These are phyloP conservation scores for Camptogramma bilineatum DNA, from an alignment of 2,888 invertebrate genomes.

Conservation along the genomic window DNA sequence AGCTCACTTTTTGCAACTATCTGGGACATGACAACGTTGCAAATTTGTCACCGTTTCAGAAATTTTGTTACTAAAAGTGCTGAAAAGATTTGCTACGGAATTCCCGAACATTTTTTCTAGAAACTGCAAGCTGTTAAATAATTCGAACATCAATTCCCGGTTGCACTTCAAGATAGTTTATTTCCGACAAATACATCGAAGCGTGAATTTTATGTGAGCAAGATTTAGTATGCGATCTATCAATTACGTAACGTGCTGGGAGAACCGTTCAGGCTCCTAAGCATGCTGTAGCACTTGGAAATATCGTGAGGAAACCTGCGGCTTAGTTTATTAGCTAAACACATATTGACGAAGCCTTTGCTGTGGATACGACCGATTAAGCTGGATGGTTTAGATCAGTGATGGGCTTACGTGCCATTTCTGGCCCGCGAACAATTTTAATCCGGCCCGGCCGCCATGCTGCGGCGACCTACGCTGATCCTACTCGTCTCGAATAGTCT, in stretches of 20 bases:
- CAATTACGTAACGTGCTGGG: conserved; percentile 35
- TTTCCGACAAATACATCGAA: conserved; percentile 33
- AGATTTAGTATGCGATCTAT: conserved; percentile 41
- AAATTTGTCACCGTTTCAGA: neutral
- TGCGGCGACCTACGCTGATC: too few relatives aligned
- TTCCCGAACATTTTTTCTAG: neutral
- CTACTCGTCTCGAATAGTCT: too few relatives aligned
- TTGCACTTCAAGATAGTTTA: conserved; percentile 39
- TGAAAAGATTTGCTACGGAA: neutral
- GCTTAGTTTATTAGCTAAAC: too few relatives aligned
- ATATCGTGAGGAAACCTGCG: neutral
- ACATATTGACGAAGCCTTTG: too few relatives aligned
- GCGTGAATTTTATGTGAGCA: conserved; percentile 40
- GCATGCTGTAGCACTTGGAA: neutral
- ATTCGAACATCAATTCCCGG: conserved; percentile 40
- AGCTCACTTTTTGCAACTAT: neutral
- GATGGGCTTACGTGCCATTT: too few relatives aligned
- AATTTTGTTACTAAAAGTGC: neutral
- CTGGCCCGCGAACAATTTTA: too few relatives aligned
- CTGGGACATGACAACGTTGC: neutral
- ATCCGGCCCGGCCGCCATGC: too few relatives aligned
- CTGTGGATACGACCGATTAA: too few relatives aligned
- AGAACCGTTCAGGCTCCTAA: conserved; percentile 10
- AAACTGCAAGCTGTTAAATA: conserved; percentile 11
- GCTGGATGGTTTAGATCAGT: too few relatives aligned